Conservation (phyloP, 2,113 vertebrate genomes). For the Mormyrus iriodes region DNA sequence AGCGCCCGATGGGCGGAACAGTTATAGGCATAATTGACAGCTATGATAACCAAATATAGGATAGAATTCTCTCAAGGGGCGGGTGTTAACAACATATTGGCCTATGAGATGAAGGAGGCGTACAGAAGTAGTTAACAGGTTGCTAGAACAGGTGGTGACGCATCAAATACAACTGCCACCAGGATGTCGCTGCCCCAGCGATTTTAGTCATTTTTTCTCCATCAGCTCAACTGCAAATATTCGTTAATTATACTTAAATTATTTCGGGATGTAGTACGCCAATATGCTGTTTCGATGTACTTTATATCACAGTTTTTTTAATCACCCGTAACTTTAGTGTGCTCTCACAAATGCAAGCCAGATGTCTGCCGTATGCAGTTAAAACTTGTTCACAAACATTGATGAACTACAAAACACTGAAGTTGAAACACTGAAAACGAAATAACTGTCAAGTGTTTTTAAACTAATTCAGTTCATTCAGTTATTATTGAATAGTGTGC, state of each 20-base stretch:
- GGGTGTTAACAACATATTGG: slow-evolving; percentile 19
- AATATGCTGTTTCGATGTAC: not conserved
- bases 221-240: not conserved
- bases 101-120: slow-evolving; percentile 41
- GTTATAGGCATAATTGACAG: slow-evolving; percentile 43
- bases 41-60: slow-evolving; percentile 32
- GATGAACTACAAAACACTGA: not conserved
- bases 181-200: not conserved
- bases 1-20: slow-evolving; percentile 23
- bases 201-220: not conserved
- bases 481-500: not conserved
- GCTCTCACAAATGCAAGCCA: not conserved
- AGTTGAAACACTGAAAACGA: not conserved
- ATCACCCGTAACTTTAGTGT: not conserved
- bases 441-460: not conserved
- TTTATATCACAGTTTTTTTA: not conserved
- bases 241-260: not conserved
- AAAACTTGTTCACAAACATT: not conserved
- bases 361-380: not conserved
- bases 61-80: not conserved
- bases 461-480: not conserved
- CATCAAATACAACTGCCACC: not conserved
- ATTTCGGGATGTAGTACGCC: not conserved
- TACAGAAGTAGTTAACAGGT: slow-evolving; percentile 10
- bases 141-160: slow-evolving; percentile 50